Evolutionary conservation across 2,888 invertebrate genomes (phyloP).

Genomic region (Sphinx pinastri): DNA sequence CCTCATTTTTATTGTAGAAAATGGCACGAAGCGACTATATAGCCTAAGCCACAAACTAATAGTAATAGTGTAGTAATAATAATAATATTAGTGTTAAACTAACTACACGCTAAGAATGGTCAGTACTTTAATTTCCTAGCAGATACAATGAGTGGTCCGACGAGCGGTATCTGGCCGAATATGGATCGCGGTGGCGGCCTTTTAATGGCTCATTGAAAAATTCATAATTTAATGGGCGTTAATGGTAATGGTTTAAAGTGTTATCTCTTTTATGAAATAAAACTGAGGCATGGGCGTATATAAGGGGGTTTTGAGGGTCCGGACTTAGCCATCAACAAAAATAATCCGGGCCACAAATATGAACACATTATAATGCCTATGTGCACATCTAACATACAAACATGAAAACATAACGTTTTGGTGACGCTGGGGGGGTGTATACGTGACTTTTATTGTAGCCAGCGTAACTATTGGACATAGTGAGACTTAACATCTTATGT

Average conservation of each 20-base stretch:
- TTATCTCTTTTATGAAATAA: slow-evolving; percentile 2
- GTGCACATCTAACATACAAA: too few relatives aligned
- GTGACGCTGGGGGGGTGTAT: too few relatives aligned
- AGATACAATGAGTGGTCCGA: background rate
- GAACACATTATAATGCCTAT: too few relatives aligned
- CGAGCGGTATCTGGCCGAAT: background rate
- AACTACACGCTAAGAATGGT: background rate
- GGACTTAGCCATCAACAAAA: too few relatives aligned
- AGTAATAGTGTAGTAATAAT: slow-evolving; percentile 37
- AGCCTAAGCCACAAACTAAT: background rate
- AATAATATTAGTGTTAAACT: slow-evolving; percentile 29
- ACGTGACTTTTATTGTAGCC: too few relatives aligned
- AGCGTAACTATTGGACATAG: too few relatives aligned
- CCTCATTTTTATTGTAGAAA: too few relatives aligned
- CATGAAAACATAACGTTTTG: too few relatives aligned
- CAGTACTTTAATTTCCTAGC: background rate
- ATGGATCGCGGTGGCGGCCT: slow-evolving; percentile 14
- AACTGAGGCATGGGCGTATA: background rate
- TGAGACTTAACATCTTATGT: too few relatives aligned
- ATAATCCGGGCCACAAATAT: too few relatives aligned
- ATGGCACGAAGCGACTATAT: too few relatives aligned
- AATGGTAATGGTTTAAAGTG: slow-evolving; percentile 1
- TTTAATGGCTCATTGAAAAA: slow-evolving; percentile 5
- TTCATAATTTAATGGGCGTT: background rate
- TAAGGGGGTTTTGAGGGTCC: too few relatives aligned